A percentile compares a stretch with the other conserved stretches of the same genome.
phyloP scores from a whole-genome alignment of 2,113 vertebrate species.

The Cichladusa arquata region DNA sequence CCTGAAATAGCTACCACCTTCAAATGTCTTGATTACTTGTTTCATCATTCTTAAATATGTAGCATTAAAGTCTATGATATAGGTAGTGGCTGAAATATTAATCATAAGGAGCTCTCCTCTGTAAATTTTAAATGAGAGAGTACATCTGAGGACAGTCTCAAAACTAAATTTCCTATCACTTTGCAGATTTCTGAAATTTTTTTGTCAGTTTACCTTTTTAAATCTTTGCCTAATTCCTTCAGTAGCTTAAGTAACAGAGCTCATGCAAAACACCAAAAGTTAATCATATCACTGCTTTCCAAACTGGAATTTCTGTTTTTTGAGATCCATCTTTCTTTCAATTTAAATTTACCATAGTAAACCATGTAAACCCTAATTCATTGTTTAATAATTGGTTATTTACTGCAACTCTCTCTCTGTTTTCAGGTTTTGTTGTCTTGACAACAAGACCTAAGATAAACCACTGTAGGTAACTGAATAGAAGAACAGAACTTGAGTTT shows the following conservation, averaged over 20 bases:
- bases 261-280: neutral
- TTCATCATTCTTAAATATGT: neutral
- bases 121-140: neutral
- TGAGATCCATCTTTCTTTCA: neutral
- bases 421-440: neutral
- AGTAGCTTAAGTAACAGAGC: neutral
- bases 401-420: neutral
- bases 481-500: neutral
- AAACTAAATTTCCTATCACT: neutral
- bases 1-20: neutral
- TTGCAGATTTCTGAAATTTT: neutral
- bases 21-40: neutral
- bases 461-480: neutral
- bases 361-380: neutral
- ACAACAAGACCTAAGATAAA: neutral
- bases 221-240: neutral
- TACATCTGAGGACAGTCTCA: neutral
- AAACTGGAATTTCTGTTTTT: neutral
- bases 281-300: neutral
- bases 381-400: neutral
- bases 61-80: neutral
- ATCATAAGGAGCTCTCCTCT: neutral
- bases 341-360: neutral
- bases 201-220: neutral
- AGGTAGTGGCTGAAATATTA: neutral